Base-by-base conservation (phyloP, 64 coral and sea anemone species). In the Porites australiensis region DNA sequence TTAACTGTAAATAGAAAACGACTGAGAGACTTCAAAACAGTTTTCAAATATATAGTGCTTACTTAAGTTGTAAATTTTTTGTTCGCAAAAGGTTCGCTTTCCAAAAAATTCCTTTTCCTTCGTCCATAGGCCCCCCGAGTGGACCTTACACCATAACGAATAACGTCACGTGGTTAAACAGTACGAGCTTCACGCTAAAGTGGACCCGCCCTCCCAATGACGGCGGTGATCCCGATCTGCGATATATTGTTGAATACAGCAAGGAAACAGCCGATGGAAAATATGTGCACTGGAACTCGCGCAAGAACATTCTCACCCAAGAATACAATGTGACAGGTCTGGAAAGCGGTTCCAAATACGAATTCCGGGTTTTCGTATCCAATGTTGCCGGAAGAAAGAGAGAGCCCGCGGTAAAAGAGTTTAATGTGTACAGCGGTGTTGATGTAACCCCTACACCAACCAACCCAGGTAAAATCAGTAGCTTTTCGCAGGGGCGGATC, bases 181-280 rank as follows among this genome's bases (percentile, higher is more conserved):
- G 82, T 6, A 94, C 95, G 18, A 84, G 86, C 37, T 75, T 98
- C 64, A 94, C 71, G 6, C 65, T 94, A 1, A 88, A 54, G 22
- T 98, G 95, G 95, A 84, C 82, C 18, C 90, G 92, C 48, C 95
- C 95, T 50, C 76, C 57, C 74, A 19, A 88, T 61, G 74, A 91
- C 55, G 95, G 95, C 8, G 95, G 95, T 21, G 92, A 98, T 13
- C 50, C 93, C 37, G 55, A 83, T 14, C 86, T 94, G 22, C 88
- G 50, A 15, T 98, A 98, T 52, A 62, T 88, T 18, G 75, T 94
- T 13, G 95, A 98, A 47, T 98, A 98, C 70, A 94, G 92, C 73
- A 87, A 87, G 70, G 75, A 73, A 23, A 64, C 87, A 44, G 23
- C 55, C 44, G 57, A 91, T 62, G 95, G 95, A 3, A 87, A 80